These are phyloP conservation scores for Rhopalosiphum nymphaeae DNA, from an alignment of 2,888 invertebrate genomes.

Conservation along the genomic window DNA sequence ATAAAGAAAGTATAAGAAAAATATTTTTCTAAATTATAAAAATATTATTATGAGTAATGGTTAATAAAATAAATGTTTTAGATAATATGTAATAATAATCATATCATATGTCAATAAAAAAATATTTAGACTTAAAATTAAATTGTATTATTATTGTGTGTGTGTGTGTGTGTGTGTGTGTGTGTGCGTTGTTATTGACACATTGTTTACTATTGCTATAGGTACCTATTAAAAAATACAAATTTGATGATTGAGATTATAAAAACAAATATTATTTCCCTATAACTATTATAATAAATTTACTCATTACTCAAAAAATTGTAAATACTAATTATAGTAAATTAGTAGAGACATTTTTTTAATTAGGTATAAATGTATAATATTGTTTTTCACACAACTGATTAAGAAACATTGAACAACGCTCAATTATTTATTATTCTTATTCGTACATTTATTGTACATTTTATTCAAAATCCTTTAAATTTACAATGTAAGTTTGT, in stretches of 20 bases:
- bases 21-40: neutral
- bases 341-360: neutral
- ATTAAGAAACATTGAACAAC: neutral
- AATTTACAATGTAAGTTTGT: neutral
- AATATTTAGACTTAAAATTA: too few relatives aligned
- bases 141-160: neutral
- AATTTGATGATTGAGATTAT: neutral
- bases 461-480: neutral
- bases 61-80: neutral
- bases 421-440: neutral
- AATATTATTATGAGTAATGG: neutral
- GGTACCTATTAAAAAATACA: neutral
- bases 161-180: neutral
- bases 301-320: too few relatives aligned
- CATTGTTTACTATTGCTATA: neutral
- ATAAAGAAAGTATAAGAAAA: neutral
- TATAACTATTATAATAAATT: constrained; percentile 2
- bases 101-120: neutral
- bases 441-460: neutral
- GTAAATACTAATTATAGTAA: neutral
- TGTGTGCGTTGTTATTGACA: too few relatives aligned
- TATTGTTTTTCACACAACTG: neutral
- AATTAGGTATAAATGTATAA: neutral
- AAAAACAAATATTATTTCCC: neutral
- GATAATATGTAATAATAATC: neutral